Percentiles rank a stretch among this genome's conserved stretches.
Evolutionary conservation across 1,140 invertebrate species (phyloP).

Genomic region (Atta cephalotes): DNA sequence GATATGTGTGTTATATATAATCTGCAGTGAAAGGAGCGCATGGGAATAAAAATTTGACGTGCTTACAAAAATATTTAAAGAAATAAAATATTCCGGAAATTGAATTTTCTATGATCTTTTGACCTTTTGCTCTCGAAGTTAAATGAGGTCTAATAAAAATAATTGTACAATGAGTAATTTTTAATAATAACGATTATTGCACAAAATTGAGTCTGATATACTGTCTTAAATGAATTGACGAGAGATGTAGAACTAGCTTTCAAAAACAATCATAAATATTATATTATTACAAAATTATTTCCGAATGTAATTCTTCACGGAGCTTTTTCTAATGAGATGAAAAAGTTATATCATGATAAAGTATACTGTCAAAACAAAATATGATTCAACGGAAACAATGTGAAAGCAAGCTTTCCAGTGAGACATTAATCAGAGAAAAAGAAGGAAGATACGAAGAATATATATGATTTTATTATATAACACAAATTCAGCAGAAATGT

Average conservation of each 20-base stretch:
- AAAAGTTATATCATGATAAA: conserved; percentile 2
- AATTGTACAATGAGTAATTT: not conserved
- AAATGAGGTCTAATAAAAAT: not conserved
- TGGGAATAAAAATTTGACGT: not conserved
- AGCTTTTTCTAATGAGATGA: not conserved
- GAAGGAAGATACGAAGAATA: conserved; percentile 12
- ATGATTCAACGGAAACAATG: conserved; percentile 13
- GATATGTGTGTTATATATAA: not conserved
- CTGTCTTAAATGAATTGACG: not conserved
- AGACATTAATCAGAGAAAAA: conserved; percentile 29
- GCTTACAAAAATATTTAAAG: conserved; percentile 8
- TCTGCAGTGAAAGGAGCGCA: not conserved
- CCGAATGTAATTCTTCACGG: not conserved
- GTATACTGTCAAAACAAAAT: conserved; percentile 21
- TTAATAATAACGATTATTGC: not conserved
- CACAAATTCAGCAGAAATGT: conserved; percentile 34
- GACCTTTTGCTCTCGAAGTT: not conserved
- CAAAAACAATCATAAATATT: not conserved
- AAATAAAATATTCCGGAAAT: not conserved
- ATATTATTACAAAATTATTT: not conserved
- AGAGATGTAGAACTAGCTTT: not conserved
- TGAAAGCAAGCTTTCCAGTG: not conserved
- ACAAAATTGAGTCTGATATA: not conserved
- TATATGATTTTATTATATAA: conserved; percentile 33
- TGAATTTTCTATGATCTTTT: not conserved